These are phyloP conservation scores for Drosophila paracracens DNA, from an alignment of 2,888 invertebrate species.

Conservation along the genomic window DNA sequence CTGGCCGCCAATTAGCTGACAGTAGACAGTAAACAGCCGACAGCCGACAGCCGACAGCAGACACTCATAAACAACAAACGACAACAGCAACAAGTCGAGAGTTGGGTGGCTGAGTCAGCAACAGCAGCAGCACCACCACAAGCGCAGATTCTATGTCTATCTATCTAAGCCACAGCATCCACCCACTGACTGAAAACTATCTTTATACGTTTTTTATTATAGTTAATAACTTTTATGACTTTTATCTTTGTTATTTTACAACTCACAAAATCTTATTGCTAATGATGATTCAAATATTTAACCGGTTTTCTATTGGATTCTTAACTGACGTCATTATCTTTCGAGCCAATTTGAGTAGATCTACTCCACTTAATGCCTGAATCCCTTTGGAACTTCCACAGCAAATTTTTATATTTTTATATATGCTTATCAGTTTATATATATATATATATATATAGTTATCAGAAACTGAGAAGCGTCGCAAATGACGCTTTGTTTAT, in stretches of 20 bases:
- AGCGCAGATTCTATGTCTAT: background rate
- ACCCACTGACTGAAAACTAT: conserved; percentile 8
- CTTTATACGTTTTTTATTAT: background rate
- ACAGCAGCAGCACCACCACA: background rate
- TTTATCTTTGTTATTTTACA: background rate
- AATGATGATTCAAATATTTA: conserved; percentile 2
- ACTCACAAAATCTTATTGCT: background rate
- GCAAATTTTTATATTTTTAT: background rate
- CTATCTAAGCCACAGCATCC: background rate
- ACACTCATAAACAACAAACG: conserved; percentile 40
- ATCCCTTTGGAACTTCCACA: background rate
- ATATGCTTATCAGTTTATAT: conserved; percentile 21
- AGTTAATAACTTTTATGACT: background rate
- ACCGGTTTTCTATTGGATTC: background rate
- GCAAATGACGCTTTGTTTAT: conserved; percentile 38
- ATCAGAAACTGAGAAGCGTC: conserved; percentile 23
- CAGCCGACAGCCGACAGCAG: conserved; percentile 24
- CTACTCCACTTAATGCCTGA: background rate
- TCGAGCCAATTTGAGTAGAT: background rate
- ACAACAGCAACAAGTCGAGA: conserved; percentile 14
- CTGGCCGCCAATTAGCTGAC: conserved; percentile 62
- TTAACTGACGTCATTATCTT: background rate
- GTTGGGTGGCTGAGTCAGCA: conserved; percentile 29
- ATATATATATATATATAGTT: conserved; percentile 7
- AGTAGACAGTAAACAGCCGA: conserved; percentile 29